Evolutionary conservation across 2,888 invertebrate genomes (phyloP).

Genomic region (Platycheirus rosarum): DNA sequence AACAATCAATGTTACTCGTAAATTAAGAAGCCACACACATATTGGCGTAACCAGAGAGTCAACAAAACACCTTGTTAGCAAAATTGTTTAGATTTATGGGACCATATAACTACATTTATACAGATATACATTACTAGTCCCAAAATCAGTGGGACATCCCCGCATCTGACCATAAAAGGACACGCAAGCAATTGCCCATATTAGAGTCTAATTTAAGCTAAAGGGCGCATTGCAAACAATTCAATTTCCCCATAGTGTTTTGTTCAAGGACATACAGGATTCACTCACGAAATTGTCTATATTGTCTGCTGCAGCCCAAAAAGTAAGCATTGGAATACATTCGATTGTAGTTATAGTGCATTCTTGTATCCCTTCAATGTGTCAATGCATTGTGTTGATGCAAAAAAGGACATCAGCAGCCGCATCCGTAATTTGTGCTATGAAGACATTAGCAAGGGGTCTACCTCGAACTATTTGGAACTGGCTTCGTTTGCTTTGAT

Average conservation of each 20-base stretch:
- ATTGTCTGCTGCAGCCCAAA: conserved; percentile 51
- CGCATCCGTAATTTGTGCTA: conserved; percentile 51
- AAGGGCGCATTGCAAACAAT: conserved; percentile 68
- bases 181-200: conserved; percentile 71
- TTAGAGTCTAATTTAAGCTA: conserved; percentile 65
- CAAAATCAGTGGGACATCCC: conserved; percentile 60
- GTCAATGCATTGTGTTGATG: conserved; percentile 44
- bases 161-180: conserved; percentile 75
- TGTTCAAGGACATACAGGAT: conserved; percentile 45
- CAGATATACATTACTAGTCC: background rate
- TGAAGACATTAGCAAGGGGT: conserved; percentile 56
- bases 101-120: background rate
- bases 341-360: conserved; percentile 28
- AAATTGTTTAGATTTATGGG: conserved; percentile 39
- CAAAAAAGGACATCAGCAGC: conserved; percentile 49
- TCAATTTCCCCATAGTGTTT: conserved; percentile 52
- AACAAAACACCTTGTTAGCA: conserved; percentile 65
- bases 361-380: conserved; percentile 18
- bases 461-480: conserved; percentile 10
- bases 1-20: conserved; percentile 65
- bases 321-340: conserved; percentile 53
- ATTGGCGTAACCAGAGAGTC: conserved; percentile 44
- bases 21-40: conserved; percentile 70
- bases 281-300: conserved; percentile 53
- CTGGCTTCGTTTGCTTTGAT: conserved; percentile 7